Conservation (phyloP, 2,797 vertebrate genomes). For the Diceros bicornis region DNA sequence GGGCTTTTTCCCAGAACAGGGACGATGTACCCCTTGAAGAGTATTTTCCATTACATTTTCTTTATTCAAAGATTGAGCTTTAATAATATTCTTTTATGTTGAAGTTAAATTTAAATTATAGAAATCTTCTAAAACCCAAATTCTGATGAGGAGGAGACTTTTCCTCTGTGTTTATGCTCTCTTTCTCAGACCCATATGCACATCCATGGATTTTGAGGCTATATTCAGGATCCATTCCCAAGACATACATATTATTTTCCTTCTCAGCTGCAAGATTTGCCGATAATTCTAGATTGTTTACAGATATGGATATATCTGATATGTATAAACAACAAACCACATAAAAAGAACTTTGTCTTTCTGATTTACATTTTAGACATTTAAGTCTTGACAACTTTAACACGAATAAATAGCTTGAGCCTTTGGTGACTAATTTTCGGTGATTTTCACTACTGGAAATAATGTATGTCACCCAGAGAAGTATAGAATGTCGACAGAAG, state of each 20-base stretch:
- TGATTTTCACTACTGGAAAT: slow-evolving; percentile 28
- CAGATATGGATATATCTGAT: not conserved
- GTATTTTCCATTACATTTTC: not conserved
- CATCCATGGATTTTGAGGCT: not conserved
- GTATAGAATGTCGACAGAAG: not conserved
- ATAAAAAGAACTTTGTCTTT: slow-evolving; percentile 7
- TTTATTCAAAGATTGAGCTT: slow-evolving; percentile 1
- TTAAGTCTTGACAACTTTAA: slow-evolving; percentile 35
- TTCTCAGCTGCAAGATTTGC: not conserved
- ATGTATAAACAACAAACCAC: not conserved
- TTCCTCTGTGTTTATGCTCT: not conserved
- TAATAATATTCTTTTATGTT: not conserved
- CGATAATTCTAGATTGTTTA: not conserved
- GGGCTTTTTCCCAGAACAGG: not conserved
- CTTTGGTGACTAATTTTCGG: not conserved
- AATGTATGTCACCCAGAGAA: not conserved
- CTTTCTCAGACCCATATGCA: not conserved
- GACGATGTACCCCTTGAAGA: not conserved
- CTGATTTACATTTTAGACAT: slow-evolving; percentile 60
- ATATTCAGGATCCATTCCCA: not conserved
- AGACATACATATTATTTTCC: not conserved
- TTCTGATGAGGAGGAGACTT: not conserved
- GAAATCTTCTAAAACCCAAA: not conserved
- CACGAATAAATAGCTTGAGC: not conserved
- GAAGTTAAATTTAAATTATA: slow-evolving; percentile 37